Evolutionary conservation across 1,140 invertebrate genomes (phyloP).

Genomic region (Dreissena rostriformis): DNA sequence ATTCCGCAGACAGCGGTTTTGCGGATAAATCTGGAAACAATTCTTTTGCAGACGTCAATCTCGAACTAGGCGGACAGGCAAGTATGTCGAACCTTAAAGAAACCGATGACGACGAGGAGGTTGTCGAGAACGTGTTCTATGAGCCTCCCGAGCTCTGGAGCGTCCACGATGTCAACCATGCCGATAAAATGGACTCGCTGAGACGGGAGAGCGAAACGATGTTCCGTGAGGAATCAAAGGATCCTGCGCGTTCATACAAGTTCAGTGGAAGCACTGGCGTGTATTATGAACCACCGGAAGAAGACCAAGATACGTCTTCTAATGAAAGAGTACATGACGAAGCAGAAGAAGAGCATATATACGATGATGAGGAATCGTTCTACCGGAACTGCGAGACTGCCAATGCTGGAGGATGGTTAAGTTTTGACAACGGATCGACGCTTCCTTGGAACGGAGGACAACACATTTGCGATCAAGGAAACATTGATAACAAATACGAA

Average conservation of each 20-base stretch:
- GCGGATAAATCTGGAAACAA: too few species aligned
- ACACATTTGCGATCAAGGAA: not conserved
- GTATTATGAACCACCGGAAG: conserved; percentile 47
- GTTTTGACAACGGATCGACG: not conserved
- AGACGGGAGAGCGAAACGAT: not conserved
- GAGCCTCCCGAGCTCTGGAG: conserved; percentile 28
- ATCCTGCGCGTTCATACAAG: not conserved
- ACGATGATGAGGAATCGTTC: conserved; percentile 11
- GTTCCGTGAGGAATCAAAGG: not conserved
- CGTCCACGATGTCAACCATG: conserved; percentile 17
- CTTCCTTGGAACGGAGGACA: conserved; percentile 5
- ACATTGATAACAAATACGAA: too few species aligned
- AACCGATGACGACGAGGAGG: conserved; percentile 10
- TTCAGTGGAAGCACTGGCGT: conserved; percentile 3
- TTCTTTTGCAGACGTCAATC: not conserved
- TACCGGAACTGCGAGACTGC: not conserved
- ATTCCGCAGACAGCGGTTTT: not conserved
- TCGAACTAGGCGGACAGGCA: not conserved
- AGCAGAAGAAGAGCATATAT: conserved; percentile 14
- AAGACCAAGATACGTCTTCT: not conserved
- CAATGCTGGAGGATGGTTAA: not conserved
- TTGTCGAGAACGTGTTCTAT: conserved; percentile 28
- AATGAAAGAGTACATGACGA: conserved; percentile 14
- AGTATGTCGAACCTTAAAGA: too few species aligned
- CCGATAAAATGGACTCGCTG: not conserved